Evolutionary conservation across 2,888 invertebrate genomes (phyloP), one percentile per base, ranked within the genome.

Genomic region (Synergus umbraculus): DNA sequence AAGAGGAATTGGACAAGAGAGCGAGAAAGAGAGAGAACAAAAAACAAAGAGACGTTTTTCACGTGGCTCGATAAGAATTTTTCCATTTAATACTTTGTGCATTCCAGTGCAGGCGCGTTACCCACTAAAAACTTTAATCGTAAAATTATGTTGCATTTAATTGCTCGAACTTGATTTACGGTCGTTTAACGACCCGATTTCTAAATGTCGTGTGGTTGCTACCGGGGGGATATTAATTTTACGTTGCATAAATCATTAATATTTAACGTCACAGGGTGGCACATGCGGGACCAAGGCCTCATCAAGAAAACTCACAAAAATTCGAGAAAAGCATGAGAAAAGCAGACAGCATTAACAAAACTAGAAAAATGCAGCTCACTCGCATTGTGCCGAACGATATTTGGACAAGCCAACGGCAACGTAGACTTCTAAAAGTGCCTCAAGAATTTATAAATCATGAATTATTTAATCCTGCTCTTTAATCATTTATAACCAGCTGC

Each of bases 81-180:
- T 66, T 64, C 60, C 64, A 41, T 66, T 79, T 67, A 78, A 79
- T 83, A 76, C 58, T 60, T 54, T 15, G 79, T 76, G 73, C 80
- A 54, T 79, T 78, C 78, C 79, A 78, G 78, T 80, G 63, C 73
- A 49, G 54, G 77, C 77, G 73, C 65, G 69, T 83, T 80, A 69
- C 73, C 69, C 80, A 78, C 83, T 83, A 81, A 83, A 86, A 86
- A 87, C 80, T 86, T 86, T 82, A 85, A 88, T 86, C 86, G 86
- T 85, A 82, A 86, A 87, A 88, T 87, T 86, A 87, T 85, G 86
- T 87, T 84, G 85, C 83, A 83, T 86, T 87, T 87, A 86, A 88
- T 88, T 86, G 84, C 82, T 82, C 82, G 81, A 84, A 82, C 81
- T 85, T 88, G 87, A 89, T 87, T 88, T 87, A 88, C 83, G 82